Conservation (phyloP, 2,888 invertebrate genomes). For the Morpho deidamia region DNA sequence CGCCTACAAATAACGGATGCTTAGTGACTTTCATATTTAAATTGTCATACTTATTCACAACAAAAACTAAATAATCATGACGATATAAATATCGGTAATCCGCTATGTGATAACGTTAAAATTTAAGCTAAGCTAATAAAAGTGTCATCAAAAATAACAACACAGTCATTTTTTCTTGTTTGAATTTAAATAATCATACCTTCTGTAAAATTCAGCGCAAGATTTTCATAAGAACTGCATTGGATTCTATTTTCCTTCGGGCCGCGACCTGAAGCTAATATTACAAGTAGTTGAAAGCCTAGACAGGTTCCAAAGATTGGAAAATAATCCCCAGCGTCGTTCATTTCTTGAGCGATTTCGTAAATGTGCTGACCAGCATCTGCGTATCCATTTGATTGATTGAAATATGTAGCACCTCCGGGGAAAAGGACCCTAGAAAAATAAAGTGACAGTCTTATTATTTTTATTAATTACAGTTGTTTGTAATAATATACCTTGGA, state of each 20-base stretch:
- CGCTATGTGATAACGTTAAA: too few relatives aligned
- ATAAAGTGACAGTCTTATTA: too few relatives aligned
- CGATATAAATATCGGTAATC: too few relatives aligned
- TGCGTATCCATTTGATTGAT: slow-evolving; percentile 84
- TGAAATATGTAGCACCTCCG: slow-evolving; percentile 87
- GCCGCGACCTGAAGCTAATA: slow-evolving; percentile 72
- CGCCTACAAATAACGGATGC: too few relatives aligned
- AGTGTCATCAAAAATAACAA: too few relatives aligned
- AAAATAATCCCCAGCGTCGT: slow-evolving; percentile 85
- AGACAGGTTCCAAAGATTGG: slow-evolving; percentile 94
- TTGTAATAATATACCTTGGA: too few relatives aligned
- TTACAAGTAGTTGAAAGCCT: slow-evolving; percentile 89
- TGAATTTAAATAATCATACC: slow-evolving; percentile 56
- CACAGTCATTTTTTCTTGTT: not conserved
- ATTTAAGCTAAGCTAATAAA: too few relatives aligned
- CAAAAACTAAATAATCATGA: too few relatives aligned
- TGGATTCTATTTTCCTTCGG: slow-evolving; percentile 76
- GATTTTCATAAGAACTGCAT: slow-evolving; percentile 81
- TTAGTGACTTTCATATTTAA: too few relatives aligned
- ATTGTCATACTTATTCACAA: too few relatives aligned
- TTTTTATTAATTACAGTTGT: too few relatives aligned
- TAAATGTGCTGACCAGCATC: slow-evolving; percentile 85
- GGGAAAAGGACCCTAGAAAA: slow-evolving; percentile 85
- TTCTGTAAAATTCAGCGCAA: slow-evolving; percentile 82
- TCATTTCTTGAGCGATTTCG: slow-evolving; percentile 82